Base-by-base conservation (phyloP, 2,113 vertebrate species). In the Coptodon rendalli region DNA sequence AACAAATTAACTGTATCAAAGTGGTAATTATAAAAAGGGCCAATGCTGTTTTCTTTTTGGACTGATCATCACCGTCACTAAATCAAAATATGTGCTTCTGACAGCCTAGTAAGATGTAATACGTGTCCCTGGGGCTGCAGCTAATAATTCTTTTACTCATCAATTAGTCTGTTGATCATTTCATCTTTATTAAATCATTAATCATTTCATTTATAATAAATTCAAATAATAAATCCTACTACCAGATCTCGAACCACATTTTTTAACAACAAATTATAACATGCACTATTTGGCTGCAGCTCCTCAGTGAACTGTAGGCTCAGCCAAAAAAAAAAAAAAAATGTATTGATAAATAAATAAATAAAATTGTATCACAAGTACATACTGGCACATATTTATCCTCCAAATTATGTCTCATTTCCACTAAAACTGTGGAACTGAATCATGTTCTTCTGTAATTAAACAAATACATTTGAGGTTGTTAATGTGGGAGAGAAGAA, bases 331-430 rank as follows among this genome's bases (percentile, higher is more conserved):
- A 54, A n/a, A 13, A 54, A 54, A 52, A n/a, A 27, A 71, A 43
- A 38, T 3, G 13, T 34, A 52, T 31, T 34, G 27, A 78, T 19
- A 50, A 50, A 78, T 14, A 43, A 71, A 43, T 73, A 31, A 78
- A 78, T 50, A 29, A 52, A 31, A 78, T 4, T 31, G 10, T n/a
- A 31, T 52, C 6, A 78, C 11, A 9, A 50, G 27, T 50, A 63
- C 48, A 36, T 22, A 52, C 13, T 22, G 36, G 34, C 45, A 50
- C 59, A 38, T 45, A 76, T 31, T 14, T 43, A 59, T 16, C 50
- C 29, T 82, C 59, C 71, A 92, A 92, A 93, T 90, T 27, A 90
- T 92, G 73, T 81, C 52, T 80, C 82, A 91, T 92, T 91, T 82
- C 19, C 9, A 29, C 86, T 52, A 85, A 61, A 16, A 31, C 24